These are phyloP conservation scores for Crocallis elinguaria DNA, from an alignment of 2,888 invertebrate genomes.

Conservation along the genomic window DNA sequence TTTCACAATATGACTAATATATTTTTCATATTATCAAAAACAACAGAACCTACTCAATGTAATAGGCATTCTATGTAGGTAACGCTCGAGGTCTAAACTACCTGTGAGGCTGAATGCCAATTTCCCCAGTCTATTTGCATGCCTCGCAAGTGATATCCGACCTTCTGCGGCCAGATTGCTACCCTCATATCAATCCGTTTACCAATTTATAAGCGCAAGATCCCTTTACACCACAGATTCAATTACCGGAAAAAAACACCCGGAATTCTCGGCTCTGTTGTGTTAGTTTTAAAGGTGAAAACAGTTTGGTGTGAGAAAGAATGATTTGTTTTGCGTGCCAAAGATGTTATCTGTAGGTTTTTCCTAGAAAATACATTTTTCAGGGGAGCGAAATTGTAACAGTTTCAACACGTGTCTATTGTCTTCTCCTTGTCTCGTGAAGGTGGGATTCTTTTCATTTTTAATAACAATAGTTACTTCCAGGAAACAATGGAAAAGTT, in stretches of 20 bases:
- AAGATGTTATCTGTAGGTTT: slow-evolving; percentile 25
- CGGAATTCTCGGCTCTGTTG: slow-evolving; percentile 4
- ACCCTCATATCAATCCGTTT: slow-evolving; percentile 34
- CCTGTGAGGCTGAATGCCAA: neutral
- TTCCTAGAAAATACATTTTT: slow-evolving; percentile 26
- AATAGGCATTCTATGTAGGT: neutral
- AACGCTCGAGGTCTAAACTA: neutral
- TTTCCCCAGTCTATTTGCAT: slow-evolving; percentile 19
- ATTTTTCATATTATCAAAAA: too few species aligned
- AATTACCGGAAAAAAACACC: slow-evolving; percentile 22
- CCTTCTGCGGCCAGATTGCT: slow-evolving; percentile 21
- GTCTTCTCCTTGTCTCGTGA: neutral
- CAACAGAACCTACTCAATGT: neutral
- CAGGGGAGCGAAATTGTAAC: slow-evolving; percentile 19
- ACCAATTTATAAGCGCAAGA: slow-evolving; percentile 32
- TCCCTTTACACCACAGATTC: slow-evolving; percentile 31
- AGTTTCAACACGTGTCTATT: slow-evolving; percentile 26
- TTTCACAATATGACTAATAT: too few species aligned
- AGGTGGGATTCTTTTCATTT: neutral
- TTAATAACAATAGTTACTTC: slow-evolving; percentile 10
- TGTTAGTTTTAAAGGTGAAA: neutral
- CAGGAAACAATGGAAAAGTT: too few species aligned
- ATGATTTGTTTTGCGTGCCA: slow-evolving; percentile 35
- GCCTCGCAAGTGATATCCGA: slow-evolving; percentile 14
- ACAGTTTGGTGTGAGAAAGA: slow-evolving; percentile 6